Evolutionary conservation across 2,888 invertebrate genomes (phyloP).

Genomic region (Pterobdella sp.): DNA sequence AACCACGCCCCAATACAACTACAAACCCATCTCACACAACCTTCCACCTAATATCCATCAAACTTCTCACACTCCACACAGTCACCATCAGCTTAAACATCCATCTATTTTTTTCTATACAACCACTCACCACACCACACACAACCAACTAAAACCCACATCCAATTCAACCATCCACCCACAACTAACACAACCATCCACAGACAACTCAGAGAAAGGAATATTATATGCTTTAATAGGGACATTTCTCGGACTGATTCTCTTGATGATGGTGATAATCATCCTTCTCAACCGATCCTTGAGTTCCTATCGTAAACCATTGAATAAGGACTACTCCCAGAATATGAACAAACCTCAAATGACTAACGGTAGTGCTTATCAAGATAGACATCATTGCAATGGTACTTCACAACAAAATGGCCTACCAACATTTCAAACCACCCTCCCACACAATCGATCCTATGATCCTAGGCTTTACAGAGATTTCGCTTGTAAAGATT

Average conservation of each 20-base stretch:
- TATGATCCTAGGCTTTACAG: neutral
- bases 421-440: neutral
- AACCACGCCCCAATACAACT: neutral
- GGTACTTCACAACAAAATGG: too few species aligned
- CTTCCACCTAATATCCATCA: slow-evolving; percentile 66
- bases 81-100: slow-evolving; percentile 46
- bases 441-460: neutral
- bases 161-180: slow-evolving; percentile 66
- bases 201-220: slow-evolving; percentile 13
- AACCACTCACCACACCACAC: slow-evolving; percentile 58
- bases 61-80: slow-evolving; percentile 72
- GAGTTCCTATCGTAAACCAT: neutral
- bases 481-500: neutral
- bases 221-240: slow-evolving; percentile 15
- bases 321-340: neutral
- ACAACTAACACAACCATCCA: slow-evolving; percentile 11
- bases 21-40: slow-evolving; percentile 54
- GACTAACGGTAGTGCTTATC: neutral
- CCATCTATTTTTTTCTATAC: slow-evolving; percentile 42
- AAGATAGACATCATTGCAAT: too few species aligned
- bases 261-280: slow-evolving; percentile 3
- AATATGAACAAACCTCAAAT: neutral
- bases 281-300: neutral
- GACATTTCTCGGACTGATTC: neutral
- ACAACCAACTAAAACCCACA: slow-evolving; percentile 67